Conservation (phyloP, 2,797 vertebrate genomes). For the Cossypha heuglini region DNA sequence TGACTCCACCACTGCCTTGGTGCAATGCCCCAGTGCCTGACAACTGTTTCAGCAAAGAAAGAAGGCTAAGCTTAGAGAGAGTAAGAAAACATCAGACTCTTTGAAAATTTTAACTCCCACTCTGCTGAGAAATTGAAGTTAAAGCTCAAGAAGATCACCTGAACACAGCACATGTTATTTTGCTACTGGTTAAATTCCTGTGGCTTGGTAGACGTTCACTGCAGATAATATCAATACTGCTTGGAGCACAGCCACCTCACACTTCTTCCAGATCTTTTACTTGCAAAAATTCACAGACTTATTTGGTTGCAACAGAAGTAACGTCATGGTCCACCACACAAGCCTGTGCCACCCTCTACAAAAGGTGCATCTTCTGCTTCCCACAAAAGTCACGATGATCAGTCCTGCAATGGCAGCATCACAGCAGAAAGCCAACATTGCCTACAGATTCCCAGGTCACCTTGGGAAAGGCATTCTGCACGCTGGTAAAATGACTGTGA, state of each 20-base stretch:
- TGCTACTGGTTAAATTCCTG: slow-evolving; percentile 44
- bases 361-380: not conserved
- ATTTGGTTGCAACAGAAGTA: not conserved
- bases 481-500: not conserved
- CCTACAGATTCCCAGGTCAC: not conserved
- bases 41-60: not conserved
- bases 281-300: not conserved
- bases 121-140: not conserved
- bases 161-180: not conserved
- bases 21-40: not conserved
- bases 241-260: not conserved
- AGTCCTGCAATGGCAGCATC: not conserved
- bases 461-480: not conserved
- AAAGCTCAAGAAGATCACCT: not conserved
- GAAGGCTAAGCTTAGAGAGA: not conserved
- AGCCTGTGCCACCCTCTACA: not conserved
- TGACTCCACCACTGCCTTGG: not conserved
- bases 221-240: slow-evolving; percentile 16
- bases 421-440: not conserved
- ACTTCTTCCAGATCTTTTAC: not conserved
- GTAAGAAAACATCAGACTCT: not conserved
- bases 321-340: not conserved
- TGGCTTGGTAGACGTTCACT: slow-evolving; percentile 2
- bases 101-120: not conserved
- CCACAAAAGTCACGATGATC: not conserved